phyloP scores from a whole-genome alignment of 2,797 vertebrate genomes.

The Ptychadena robeensis region DNA sequence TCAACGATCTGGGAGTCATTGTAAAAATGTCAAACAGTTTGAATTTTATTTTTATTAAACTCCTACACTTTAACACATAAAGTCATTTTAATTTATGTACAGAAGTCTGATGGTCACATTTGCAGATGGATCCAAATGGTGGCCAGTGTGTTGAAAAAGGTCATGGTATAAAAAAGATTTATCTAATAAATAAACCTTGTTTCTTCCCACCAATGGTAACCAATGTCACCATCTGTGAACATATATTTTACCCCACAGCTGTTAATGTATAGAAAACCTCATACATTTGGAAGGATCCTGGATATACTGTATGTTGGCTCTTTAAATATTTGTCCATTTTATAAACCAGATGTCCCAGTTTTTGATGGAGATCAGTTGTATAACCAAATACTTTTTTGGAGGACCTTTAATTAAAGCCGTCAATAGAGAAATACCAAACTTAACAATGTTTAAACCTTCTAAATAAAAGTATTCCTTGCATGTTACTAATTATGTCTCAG shows the following conservation, averaged over 20 bases:
- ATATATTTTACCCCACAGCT: slow-evolving; percentile 22
- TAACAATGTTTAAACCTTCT: not conserved
- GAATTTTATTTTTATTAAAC: too few relatives aligned
- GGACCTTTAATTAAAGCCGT: not conserved
- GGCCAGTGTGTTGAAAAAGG: not conserved
- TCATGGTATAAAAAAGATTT: not conserved
- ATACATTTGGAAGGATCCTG: slow-evolving; percentile 2
- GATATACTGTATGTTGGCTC: not conserved
- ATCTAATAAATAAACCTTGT: not conserved
- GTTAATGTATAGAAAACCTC: not conserved
- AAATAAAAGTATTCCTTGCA: not conserved
- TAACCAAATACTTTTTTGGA: not conserved
- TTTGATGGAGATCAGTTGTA: slow-evolving; percentile 22
- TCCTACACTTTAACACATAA: not conserved
- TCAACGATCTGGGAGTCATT: too few relatives aligned
- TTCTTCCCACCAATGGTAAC: not conserved
- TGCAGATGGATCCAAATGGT: not conserved
- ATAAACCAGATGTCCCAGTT: not conserved
- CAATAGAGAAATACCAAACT: not conserved
- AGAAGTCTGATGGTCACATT: not conserved
- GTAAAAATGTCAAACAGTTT: too few relatives aligned
- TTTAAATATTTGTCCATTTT: slow-evolving; percentile 53
- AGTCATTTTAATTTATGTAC: not conserved
- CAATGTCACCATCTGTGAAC: slow-evolving; percentile 11
- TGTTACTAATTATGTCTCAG: not conserved